Percentiles rank a stretch among this genome's conserved stretches.
These are phyloP conservation scores for Gymnosoma rotundatum DNA, from an alignment of 2,888 invertebrate genomes.

Conservation along the genomic window DNA sequence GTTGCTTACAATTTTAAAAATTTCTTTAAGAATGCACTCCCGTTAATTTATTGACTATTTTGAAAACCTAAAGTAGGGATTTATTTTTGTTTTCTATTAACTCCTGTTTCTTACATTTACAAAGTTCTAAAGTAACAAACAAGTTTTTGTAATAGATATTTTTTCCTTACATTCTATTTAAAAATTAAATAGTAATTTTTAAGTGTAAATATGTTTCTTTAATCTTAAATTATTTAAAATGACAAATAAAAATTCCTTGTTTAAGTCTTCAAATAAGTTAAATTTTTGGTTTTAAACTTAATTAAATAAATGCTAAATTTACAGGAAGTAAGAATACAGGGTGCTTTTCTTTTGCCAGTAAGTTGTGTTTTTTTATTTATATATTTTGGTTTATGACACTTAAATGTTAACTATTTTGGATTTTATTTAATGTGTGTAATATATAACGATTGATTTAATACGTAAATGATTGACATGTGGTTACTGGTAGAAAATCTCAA, in stretches of 20 bases:
- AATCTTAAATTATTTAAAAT: slow-evolving; percentile 7
- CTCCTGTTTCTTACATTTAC: not conserved
- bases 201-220: not conserved
- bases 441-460: slow-evolving; percentile 31
- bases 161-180: not conserved
- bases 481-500: slow-evolving; percentile 6
- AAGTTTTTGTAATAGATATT: not conserved
- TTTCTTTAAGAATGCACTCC: slow-evolving; percentile 60
- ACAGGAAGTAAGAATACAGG: slow-evolving; percentile 49
- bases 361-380: not conserved
- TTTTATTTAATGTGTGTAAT: slow-evolving; percentile 20
- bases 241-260: slow-evolving; percentile 48
- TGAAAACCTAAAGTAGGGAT: slow-evolving; percentile 40
- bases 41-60: slow-evolving; percentile 51
- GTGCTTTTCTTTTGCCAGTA: slow-evolving; percentile 29
- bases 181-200: not conserved
- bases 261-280: slow-evolving; percentile 54
- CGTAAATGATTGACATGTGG: slow-evolving; percentile 10
- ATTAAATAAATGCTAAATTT: slow-evolving; percentile 63
- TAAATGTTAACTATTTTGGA: slow-evolving; percentile 52
- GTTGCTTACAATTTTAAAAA: slow-evolving; percentile 29
- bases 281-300: slow-evolving; percentile 14
- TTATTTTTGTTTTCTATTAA: not conserved
- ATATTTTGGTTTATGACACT: slow-evolving; percentile 12
- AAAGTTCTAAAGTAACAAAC: slow-evolving; percentile 10